These are phyloP conservation scores for Eucidaris tribuloides DNA, from an alignment of 35 echinoderm and acorn worm species.

Conservation along the genomic window DNA sequence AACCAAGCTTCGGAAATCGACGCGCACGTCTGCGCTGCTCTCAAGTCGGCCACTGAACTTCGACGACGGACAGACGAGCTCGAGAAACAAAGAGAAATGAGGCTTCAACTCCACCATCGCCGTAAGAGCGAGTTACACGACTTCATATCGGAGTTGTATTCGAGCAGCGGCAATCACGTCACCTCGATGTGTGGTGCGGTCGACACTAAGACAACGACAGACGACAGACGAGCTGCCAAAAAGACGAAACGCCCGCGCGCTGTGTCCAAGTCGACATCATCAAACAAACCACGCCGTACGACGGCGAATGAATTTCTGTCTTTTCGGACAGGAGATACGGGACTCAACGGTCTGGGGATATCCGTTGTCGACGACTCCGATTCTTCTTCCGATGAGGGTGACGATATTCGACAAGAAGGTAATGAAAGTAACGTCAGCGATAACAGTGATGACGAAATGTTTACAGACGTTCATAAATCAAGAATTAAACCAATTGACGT, in stretches of 20 bases:
- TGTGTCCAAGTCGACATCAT: too few relatives aligned
- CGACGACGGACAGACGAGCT: not conserved
- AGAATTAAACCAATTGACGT: too few relatives aligned
- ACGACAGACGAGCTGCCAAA: too few relatives aligned
- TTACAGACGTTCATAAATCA: too few relatives aligned
- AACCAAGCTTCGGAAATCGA: not conserved
- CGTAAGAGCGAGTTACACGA: not conserved
- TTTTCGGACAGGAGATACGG: not conserved
- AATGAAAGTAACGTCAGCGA: not conserved
- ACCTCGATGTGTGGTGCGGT: too few relatives aligned
- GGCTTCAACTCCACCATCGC: not conserved
- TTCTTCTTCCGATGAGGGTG: not conserved
- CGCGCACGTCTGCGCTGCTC: not conserved
- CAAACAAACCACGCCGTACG: too few relatives aligned
- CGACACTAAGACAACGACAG: too few relatives aligned
- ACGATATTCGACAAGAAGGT: not conserved
- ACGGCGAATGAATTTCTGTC: not conserved
- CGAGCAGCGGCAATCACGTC: not conserved
- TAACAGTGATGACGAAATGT: too few relatives aligned
- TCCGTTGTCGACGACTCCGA: not conserved
- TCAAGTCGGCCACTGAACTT: slow-evolving; percentile 5
- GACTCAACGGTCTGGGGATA: not conserved
- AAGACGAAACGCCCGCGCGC: too few relatives aligned
- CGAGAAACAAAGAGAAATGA: not conserved
- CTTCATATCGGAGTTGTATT: not conserved